These are phyloP conservation scores for Zaprionus davidi DNA, from an alignment of 1,140 invertebrate species.

Conservation along the genomic window DNA sequence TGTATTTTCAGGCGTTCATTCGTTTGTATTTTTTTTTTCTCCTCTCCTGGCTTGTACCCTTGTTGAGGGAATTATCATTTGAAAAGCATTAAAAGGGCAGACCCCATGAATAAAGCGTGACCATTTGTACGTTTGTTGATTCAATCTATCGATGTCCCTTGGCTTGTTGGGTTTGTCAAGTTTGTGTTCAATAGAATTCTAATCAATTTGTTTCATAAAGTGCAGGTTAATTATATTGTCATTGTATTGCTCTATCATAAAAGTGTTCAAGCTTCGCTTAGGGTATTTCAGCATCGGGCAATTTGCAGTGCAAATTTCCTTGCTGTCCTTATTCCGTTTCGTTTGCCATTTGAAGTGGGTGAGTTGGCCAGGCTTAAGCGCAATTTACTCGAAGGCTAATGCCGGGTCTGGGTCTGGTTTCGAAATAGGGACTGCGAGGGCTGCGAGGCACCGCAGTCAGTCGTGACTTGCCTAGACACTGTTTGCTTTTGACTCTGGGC, in stretches of 20 bases:
- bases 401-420: neutral
- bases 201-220: neutral
- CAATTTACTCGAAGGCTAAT: constrained; percentile 10
- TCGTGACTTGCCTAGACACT: constrained; percentile 7
- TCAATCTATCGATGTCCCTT: neutral
- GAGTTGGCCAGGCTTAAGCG: constrained; percentile 11
- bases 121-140: neutral
- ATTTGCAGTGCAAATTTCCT: neutral
- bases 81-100: neutral
- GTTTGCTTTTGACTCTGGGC: constrained; percentile 16
- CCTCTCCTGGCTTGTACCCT: neutral
- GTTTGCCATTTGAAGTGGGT: constrained; percentile 17
- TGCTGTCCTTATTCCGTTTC: constrained; percentile 8
- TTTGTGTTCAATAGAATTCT: neutral
- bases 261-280: neutral
- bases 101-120: neutral
- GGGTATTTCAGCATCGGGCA: neutral
- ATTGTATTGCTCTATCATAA: neutral
- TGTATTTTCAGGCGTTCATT: constrained; percentile 39
- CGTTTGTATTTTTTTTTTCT: constrained; percentile 25
- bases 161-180: neutral
- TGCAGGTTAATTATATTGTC: neutral
- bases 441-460: constrained; percentile 5
- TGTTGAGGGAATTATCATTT: neutral
- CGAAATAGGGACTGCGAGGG: too few species aligned